Conservation (phyloP, 2,888 invertebrate species). For the Clunio marinus region DNA sequence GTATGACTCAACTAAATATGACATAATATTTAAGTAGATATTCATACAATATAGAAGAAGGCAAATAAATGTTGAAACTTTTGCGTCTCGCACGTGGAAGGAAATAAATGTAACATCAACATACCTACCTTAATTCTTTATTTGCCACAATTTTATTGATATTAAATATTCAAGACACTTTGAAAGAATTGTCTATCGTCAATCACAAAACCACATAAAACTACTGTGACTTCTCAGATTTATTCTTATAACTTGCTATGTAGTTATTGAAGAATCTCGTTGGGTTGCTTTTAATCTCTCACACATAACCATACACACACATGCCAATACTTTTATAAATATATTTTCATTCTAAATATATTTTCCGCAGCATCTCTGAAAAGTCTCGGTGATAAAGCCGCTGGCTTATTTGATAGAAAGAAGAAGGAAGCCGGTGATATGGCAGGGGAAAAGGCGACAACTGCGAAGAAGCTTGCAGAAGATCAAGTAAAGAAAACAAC, state of each 20-base stretch:
- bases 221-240: neutral
- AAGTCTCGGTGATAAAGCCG: constrained; percentile 68
- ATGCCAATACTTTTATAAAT: neutral
- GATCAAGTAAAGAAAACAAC: constrained; percentile 62
- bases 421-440: constrained; percentile 66
- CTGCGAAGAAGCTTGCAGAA: constrained; percentile 60
- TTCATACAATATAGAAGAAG: no score
- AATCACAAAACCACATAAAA: neutral
- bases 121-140: no score
- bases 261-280: neutral
- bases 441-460: constrained; percentile 59
- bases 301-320: neutral
- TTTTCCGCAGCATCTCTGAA: constrained; percentile 59
- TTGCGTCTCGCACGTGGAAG: no score
- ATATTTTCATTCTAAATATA: neutral
- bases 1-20: no score
- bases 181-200: no score
- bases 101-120: no score
- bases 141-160: no score
- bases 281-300: neutral
- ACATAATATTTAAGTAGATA: no score
- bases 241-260: no score
- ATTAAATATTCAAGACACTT: no score
- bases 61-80: no score
- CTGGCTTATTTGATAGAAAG: constrained; percentile 65